These are phyloP conservation scores for Pseudococcus viburni DNA, from an alignment of 2,888 invertebrate species.

Conservation along the genomic window DNA sequence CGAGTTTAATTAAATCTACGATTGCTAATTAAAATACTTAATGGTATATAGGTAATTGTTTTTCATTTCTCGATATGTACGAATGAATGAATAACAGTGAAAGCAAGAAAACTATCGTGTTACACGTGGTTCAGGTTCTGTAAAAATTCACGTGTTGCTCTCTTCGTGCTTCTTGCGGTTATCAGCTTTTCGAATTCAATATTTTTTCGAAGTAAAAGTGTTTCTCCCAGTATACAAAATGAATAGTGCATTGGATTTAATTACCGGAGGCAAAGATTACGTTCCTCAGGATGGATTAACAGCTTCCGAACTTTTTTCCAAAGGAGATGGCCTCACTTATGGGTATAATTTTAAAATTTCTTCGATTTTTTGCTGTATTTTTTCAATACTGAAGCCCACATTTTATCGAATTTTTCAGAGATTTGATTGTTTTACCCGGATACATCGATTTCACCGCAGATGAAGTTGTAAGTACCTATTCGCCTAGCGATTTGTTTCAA, in stretches of 20 bases:
- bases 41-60: background rate
- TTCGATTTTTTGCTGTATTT: constrained; percentile 19
- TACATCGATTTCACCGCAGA: constrained; percentile 96
- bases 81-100: background rate
- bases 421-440: constrained; percentile 96
- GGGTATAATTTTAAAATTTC: constrained; percentile 76
- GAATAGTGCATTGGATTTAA: constrained; percentile 10
- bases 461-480: constrained; percentile 82
- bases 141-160: constrained; percentile 39
- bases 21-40: background rate
- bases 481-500: background rate
- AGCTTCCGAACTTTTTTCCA: constrained; percentile 84
- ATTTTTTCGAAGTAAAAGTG: background rate
- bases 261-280: constrained; percentile 67
- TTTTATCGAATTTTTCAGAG: constrained; percentile 74
- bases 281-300: constrained; percentile 85
- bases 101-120: background rate
- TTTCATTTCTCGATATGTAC: background rate
- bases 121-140: constrained; percentile 31
- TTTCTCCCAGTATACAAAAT: background rate
- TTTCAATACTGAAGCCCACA: background rate
- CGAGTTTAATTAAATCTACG: background rate
- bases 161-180: background rate
- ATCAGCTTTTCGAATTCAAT: background rate
- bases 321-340: constrained; percentile 92